A percentile compares a stretch with the other conserved stretches of the same genome.
Evolutionary conservation across 2,888 invertebrate genomes (phyloP).

Genomic region (Callosobruchus maculatus): DNA sequence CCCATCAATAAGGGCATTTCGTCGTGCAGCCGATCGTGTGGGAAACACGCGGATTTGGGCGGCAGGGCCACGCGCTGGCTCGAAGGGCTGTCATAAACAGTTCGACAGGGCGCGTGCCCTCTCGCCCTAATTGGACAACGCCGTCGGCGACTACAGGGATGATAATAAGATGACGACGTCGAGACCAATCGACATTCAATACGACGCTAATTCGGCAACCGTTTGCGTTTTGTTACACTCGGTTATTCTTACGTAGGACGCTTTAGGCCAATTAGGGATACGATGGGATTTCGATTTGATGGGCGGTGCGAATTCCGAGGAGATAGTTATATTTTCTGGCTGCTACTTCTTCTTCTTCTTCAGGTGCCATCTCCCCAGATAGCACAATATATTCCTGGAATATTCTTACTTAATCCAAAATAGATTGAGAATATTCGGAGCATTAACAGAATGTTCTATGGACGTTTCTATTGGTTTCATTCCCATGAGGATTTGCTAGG

Average conservation of each 20-base stretch:
- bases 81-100: not conserved
- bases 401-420: too few species aligned
- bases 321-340: too few species aligned
- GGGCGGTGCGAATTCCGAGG: not conserved
- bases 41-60: too few species aligned
- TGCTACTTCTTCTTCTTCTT: too few species aligned
- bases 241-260: not conserved
- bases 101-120: not conserved
- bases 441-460: too few species aligned
- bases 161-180: not conserved
- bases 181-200: not conserved
- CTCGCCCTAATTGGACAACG: not conserved
- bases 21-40: too few species aligned
- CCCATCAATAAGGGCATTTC: not conserved
- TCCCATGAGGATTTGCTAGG: too few species aligned
- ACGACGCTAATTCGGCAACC: not conserved
- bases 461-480: too few species aligned
- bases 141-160: not conserved
- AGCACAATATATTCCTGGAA: too few species aligned
- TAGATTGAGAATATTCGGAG: too few species aligned
- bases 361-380: too few species aligned
- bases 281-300: not conserved
- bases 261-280: not conserved
- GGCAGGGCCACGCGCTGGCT: not conserved
- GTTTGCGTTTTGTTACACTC: not conserved